These are phyloP conservation scores for Argya squamiceps DNA, from an alignment of 2,797 vertebrate genomes.

Conservation along the genomic window DNA sequence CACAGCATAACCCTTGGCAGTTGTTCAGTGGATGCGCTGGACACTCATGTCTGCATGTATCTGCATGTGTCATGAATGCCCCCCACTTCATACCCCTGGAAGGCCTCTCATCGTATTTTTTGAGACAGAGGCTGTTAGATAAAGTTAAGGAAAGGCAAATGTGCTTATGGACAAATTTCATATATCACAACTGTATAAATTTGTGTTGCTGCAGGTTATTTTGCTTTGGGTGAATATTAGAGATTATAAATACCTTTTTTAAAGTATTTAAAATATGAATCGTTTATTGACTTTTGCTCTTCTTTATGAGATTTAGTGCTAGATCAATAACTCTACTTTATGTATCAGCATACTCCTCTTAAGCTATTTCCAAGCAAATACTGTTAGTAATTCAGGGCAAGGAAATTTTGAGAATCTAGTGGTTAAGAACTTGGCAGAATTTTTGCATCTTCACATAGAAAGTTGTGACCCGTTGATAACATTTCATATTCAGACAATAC, in stretches of 20 bases:
- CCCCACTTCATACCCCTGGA: fast-evolving
- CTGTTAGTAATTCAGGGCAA: neutral
- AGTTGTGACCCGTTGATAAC: neutral
- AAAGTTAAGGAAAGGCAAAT: neutral
- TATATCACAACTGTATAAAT: neutral
- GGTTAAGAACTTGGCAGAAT: neutral
- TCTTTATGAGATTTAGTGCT: neutral
- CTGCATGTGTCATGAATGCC: neutral
- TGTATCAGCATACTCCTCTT: neutral
- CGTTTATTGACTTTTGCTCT: neutral
- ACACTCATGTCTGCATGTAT: neutral
- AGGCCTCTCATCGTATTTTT: neutral
- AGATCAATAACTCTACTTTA: neutral
- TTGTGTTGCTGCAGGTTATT: neutral
- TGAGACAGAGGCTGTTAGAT: neutral
- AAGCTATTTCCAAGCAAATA: neutral
- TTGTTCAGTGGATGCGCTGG: neutral
- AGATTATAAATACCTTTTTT: neutral
- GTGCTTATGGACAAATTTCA: neutral
- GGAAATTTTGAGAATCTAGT: neutral
- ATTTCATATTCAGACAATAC: neutral
- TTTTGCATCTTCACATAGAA: neutral
- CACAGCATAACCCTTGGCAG: neutral
- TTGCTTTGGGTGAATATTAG: neutral
- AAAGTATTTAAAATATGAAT: neutral